A percentile compares a stretch with the other conserved stretches of the same genome.
phyloP scores from a whole-genome alignment of 2,797 vertebrate species.

The Anniella stebbinsi region DNA sequence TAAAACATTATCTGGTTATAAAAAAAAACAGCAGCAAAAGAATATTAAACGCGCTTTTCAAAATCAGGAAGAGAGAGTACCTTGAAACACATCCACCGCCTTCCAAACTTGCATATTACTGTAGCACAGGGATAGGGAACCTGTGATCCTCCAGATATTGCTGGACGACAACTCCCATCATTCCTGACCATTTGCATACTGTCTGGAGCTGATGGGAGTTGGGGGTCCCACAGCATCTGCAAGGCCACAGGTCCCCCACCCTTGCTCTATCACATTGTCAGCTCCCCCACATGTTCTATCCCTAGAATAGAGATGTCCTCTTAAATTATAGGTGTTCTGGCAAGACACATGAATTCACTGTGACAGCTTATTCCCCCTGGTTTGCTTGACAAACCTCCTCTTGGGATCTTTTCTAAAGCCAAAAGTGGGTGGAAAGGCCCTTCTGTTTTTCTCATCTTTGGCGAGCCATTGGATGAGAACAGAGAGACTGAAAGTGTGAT shows the following conservation, averaged over 20 bases:
- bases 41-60: too few relatives aligned
- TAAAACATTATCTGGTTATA: neutral
- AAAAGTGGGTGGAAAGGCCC: neutral
- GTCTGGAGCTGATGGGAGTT: neutral
- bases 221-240: neutral
- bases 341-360: neutral
- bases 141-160: neutral
- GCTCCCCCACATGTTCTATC: neutral
- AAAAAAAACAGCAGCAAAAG: neutral
- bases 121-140: neutral
- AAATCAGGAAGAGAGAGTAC: neutral
- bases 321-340: neutral
- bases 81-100: neutral
- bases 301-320: neutral
- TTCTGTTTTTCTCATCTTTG: neutral
- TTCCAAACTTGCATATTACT: neutral
- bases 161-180: neutral
- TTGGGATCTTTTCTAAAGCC: neutral
- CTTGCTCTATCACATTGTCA: neutral
- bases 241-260: neutral
- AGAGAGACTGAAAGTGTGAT: neutral
- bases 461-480: neutral
- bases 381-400: neutral
- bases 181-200: neutral
- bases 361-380: neutral